phyloP scores from a whole-genome alignment of 2,888 invertebrate genomes.

The Hydrotaea cyrtoneurina region DNA sequence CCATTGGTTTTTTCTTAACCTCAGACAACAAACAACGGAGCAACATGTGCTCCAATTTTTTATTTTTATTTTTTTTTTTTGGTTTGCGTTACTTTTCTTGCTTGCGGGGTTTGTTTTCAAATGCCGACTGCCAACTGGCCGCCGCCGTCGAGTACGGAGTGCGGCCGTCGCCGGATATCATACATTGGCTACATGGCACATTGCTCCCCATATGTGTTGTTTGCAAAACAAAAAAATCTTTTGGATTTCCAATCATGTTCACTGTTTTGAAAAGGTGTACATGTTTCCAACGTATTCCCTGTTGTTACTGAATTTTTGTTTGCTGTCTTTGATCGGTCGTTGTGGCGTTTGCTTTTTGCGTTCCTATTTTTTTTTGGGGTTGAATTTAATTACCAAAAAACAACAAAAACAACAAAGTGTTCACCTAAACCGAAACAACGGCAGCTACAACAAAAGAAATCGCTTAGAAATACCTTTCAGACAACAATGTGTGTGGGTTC shows the following conservation, averaged over 20 bases:
- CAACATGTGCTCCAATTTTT: conserved; percentile 67
- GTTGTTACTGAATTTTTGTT: neutral
- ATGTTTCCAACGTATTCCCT: conserved; percentile 19
- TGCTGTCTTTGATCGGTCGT: neutral
- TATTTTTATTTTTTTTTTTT: too few relatives aligned
- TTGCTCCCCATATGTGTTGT: neutral
- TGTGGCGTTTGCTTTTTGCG: conserved; percentile 58
- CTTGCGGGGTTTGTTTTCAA: conserved; percentile 34
- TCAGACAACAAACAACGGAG: conserved; percentile 11
- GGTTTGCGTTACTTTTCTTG: neutral
- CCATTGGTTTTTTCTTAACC: conserved; percentile 42
- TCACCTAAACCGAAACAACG: neutral
- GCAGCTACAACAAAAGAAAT: conserved; percentile 37
- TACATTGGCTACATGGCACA: neutral
- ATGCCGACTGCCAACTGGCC: conserved; percentile 36
- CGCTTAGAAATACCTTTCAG: conserved; percentile 55
- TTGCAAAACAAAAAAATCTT: neutral
- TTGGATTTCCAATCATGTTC: conserved; percentile 56
- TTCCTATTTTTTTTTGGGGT: conserved; percentile 54
- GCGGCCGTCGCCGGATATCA: neutral
- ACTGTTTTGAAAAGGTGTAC: conserved; percentile 47
- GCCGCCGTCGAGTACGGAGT: neutral
- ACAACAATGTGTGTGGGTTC: conserved; percentile 62
- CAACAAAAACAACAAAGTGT: conserved; percentile 3
- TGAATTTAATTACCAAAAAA: conserved; percentile 63